A percentile compares a stretch with the other conserved stretches of the same genome.
Conservation (phyloP, 2,888 invertebrate genomes). For the Eudiplozoon nipponicum region DNA sequence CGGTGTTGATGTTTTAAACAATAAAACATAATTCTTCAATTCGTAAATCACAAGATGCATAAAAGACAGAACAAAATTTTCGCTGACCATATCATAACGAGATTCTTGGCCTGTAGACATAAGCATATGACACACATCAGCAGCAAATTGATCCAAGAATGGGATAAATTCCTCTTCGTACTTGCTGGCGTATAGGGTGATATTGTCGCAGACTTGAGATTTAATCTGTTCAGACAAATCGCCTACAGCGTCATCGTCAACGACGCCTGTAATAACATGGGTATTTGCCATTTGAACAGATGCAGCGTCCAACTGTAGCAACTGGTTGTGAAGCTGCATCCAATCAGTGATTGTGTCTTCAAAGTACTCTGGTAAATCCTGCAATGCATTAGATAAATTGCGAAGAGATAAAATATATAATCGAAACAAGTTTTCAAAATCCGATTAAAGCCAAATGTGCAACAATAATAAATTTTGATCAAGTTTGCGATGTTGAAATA, state of each 20-base stretch:
- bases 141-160: slow-evolving; percentile 62
- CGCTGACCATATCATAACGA: slow-evolving; percentile 51
- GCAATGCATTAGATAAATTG: no score
- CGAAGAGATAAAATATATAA: no score
- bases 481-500: no score
- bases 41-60: no score
- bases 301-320: slow-evolving; percentile 46
- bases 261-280: background rate
- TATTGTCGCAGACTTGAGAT: slow-evolving; percentile 76
- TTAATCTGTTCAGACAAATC: slow-evolving; percentile 58
- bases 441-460: no score
- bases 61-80: no score
- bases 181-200: slow-evolving; percentile 64
- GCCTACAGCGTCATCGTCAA: slow-evolving; percentile 58
- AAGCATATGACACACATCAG: slow-evolving; percentile 59
- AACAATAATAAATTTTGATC: no score
- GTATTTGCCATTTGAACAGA: slow-evolving; percentile 39
- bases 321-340: slow-evolving; percentile 58
- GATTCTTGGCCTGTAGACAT: slow-evolving; percentile 49
- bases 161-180: slow-evolving; percentile 82
- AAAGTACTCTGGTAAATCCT: slow-evolving; percentile 84
- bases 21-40: no score
- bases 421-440: no score
- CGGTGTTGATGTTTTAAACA: no score
- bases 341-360: slow-evolving; percentile 79